phyloP scores from a whole-genome alignment of 2,113 vertebrate species.

The Crypturellus undulatus region DNA sequence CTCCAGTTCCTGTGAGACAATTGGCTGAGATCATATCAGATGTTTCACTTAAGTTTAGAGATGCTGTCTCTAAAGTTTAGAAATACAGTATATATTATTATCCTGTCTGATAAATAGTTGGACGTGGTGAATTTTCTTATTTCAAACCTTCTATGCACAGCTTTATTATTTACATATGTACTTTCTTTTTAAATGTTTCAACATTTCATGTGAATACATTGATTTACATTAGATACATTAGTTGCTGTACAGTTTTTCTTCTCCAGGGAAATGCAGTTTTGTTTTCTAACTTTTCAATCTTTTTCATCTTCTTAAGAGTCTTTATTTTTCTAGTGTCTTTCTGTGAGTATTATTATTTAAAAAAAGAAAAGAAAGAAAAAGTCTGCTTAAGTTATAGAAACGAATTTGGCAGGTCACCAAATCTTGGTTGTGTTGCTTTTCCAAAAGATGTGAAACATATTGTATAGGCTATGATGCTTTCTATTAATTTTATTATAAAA shows the following conservation, averaged over 20 bases:
- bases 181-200: background rate
- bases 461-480: background rate
- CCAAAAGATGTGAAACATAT: background rate
- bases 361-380: background rate
- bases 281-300: background rate
- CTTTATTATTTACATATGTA: slow-evolving; percentile 35
- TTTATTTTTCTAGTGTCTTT: background rate
- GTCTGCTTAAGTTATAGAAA: background rate
- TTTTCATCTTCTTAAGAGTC: background rate
- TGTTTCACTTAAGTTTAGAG: slow-evolving; percentile 55
- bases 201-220: background rate
- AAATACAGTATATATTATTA: slow-evolving; percentile 3
- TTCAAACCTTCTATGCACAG: background rate
- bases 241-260: background rate
- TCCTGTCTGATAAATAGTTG: slow-evolving; percentile 20
- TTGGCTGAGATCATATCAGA: slow-evolving; percentile 51
- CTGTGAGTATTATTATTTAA: background rate
- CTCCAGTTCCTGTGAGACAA: slow-evolving; percentile 39
- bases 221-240: background rate
- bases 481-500: background rate
- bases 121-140: slow-evolving; percentile 29
- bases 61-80: slow-evolving; percentile 45
- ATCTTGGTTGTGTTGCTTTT: background rate
- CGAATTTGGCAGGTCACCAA: background rate
- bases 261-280: background rate